phyloP scores from a whole-genome alignment of 2,888 invertebrate species.

The Lithodes maja region DNA sequence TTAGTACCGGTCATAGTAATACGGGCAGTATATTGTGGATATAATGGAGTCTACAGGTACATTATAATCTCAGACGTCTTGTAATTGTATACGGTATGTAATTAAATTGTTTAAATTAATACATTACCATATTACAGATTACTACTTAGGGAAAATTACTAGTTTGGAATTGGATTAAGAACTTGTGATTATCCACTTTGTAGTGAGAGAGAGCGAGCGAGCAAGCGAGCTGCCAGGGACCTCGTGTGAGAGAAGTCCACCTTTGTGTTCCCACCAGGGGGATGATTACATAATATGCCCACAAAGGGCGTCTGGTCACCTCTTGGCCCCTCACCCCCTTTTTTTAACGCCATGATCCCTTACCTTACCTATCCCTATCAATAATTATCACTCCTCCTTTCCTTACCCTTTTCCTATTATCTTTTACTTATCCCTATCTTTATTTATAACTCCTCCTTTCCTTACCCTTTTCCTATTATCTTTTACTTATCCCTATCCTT shows the following conservation, averaged over 20 bases:
- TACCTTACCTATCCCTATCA: neutral
- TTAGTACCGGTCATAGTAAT: no score
- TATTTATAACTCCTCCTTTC: neutral
- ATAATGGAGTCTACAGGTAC: no score
- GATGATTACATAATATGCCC: neutral
- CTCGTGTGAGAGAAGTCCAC: neutral
- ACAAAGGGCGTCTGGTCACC: neutral
- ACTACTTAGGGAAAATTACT: no score
- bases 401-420: neutral
- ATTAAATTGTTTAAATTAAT: no score
- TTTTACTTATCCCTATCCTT: neutral
- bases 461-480: neutral
- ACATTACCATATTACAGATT: no score
- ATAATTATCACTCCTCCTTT: neutral
- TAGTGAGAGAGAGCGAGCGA: neutral
- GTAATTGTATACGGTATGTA: no score
- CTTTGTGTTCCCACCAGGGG: neutral
- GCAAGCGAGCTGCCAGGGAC: neutral
- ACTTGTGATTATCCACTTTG: no score
- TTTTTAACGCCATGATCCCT: neutral
- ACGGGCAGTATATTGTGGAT: no score
- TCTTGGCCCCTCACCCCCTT: neutral
- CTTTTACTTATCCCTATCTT: neutral
- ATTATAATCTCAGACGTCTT: no score
- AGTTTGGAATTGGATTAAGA: no score